Evolutionary conservation across 2,113 vertebrate species (phyloP), one percentile per base, ranked within the genome.

Genomic region (Xiphophorus couchianus): DNA sequence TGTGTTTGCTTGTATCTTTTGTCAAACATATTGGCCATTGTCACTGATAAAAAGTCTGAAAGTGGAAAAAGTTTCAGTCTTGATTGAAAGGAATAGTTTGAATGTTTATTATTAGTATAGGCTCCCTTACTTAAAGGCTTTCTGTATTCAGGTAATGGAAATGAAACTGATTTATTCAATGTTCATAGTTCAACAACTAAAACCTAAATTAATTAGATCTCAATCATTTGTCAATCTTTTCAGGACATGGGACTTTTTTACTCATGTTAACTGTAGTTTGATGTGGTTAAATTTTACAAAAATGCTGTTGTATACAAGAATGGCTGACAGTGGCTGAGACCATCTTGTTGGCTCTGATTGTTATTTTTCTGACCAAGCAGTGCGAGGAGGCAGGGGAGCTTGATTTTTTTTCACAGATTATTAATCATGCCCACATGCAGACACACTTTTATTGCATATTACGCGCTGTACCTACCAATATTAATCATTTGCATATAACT

Each of bases 1-100:
- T 51, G 39, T 44, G 71, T 19, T 29, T 15, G 14, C 28, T 68
- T 10, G 69, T 44, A 60, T 66, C 17, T 66, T 74, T 51, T 70
- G 66, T 29, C 71, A 73, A n/a, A 15, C 15, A 33, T 25, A 73
- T 6, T 15, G 31, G 29, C 19, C 25, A 5, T 7, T 66, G 44
- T 66, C 33, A 72, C 31, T 60, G 31, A 44, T 54, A 51, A 14
- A 22, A 63, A 60, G 17, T 35, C 31, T 27, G 12, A 19, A 51
- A 62, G 22, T 7, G n/a, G 14, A 3, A n/a, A 27, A 62, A 22
- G 37, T 69, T 54, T 54, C 29, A 33, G 10, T 54, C 48, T 29
- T 33, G 31, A 22, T 35, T 6, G 6, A 37, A 25, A n/a, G 5
- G 19, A 8, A 58, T 58, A n/a, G 51, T 58, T 58, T 58, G 7